A percentile compares a stretch with the other conserved stretches of the same genome.
Conservation (phyloP, 2,888 invertebrate genomes). For the Acanthosoma haemorrhoidale region DNA sequence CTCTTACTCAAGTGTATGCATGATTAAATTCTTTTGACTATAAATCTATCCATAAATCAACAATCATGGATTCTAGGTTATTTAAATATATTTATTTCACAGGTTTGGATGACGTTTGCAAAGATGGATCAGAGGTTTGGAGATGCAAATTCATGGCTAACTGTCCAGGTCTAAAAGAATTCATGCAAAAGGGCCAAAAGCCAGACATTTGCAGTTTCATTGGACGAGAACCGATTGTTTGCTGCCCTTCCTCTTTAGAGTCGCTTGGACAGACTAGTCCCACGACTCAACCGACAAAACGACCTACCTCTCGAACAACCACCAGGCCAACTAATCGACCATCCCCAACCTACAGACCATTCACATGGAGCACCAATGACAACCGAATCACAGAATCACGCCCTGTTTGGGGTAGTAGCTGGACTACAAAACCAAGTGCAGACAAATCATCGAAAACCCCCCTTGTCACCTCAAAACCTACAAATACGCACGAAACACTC, state of each 20-base stretch:
- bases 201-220: conserved; percentile 29
- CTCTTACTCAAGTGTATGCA: too few species aligned
- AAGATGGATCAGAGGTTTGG: conserved; percentile 1
- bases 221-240: conserved; percentile 24
- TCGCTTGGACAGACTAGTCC: background rate
- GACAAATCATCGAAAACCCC: too few species aligned
- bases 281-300: background rate
- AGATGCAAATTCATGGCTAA: conserved; percentile 24
- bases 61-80: too few species aligned
- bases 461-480: background rate
- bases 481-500: background rate
- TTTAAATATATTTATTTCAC: background rate
- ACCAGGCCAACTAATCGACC: background rate
- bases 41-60: too few species aligned
- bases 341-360: background rate
- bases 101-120: background rate
- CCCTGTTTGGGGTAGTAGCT: background rate
- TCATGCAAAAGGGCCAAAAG: conserved; percentile 6
- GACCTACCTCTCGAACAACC: too few species aligned
- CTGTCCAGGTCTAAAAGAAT: conserved; percentile 12
- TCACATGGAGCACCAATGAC: background rate
- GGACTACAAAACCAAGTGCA: background rate
- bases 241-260: conserved; percentile 18
- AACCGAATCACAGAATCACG: background rate
- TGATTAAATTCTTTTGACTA: too few species aligned